Conservation (phyloP, 2,888 invertebrate genomes). For the Monoplex corrugatus region DNA sequence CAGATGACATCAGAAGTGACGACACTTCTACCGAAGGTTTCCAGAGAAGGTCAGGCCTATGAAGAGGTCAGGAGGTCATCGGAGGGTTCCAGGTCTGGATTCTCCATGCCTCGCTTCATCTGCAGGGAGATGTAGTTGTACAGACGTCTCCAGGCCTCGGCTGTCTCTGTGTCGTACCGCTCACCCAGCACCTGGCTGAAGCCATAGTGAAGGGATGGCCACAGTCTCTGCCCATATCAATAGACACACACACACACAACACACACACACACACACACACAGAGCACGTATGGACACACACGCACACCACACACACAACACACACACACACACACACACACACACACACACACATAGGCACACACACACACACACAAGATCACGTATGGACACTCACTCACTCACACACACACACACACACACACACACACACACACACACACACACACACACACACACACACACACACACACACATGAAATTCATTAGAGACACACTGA, state of each 20-base stretch:
- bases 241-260: neutral
- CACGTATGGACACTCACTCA: neutral
- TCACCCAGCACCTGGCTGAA: slow-evolving; percentile 71
- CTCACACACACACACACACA: neutral
- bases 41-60: neutral
- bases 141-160: slow-evolving; percentile 76
- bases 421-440: slow-evolving; percentile 14
- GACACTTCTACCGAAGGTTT: too few relatives aligned
- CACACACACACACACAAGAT: neutral
- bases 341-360: neutral
- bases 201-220: slow-evolving; percentile 76
- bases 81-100: slow-evolving; percentile 64
- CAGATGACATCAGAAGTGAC: too few relatives aligned
- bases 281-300: neutral
- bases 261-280: neutral
- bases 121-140: slow-evolving; percentile 76
- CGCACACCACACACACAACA: neutral
- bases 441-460: slow-evolving; percentile 33
- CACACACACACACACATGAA: neutral
- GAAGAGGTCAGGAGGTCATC: slow-evolving; percentile 47
- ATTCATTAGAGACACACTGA: neutral
- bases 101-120: slow-evolving; percentile 77
- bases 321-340: neutral
- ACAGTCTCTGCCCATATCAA: slow-evolving; percentile 72
- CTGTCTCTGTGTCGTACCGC: slow-evolving; percentile 72